Evolutionary conservation across 2,797 vertebrate genomes (phyloP), one percentile per base, ranked within the genome.

Genomic region (Myoxocephalus aenaeus): DNA sequence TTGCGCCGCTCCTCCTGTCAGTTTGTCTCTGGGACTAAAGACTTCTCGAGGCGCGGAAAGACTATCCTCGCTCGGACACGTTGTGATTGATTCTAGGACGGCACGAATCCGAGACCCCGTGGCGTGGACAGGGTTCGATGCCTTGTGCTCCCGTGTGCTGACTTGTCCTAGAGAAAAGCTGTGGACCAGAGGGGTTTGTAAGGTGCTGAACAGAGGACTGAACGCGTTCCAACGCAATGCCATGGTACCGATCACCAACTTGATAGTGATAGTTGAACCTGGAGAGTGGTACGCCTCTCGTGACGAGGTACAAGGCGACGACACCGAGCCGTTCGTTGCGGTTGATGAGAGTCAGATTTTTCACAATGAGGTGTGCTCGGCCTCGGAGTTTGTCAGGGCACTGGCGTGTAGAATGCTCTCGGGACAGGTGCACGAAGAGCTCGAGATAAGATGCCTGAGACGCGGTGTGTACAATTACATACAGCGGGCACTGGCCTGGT

Each of bases 171-270:
- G 1, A 0, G 79, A 72, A 64, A 68, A 2, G 20, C 9, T 38
- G 0, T 85, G 83, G 83, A 75, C 40, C n/a, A 75, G 75, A 58
- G 79, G 83, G 6, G 4, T 65, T 4, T 79, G 77, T 11, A 65
- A 59, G 3, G 77, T 79, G 7, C 5, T 1, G 2, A 85, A 85
- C 62, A 67, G 56, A 36, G 70, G 70, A 4, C n/a, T 74, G 13
- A 1, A 2, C 2, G 4, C 6, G 0, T 78, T 81, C 42, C 1
- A 7, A 34, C 50, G 12, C 0, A 10, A 69, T 0, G 17, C 69
- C 6, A 8, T 20, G 15, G 54, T n/a, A 0, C 74, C 78, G 0
- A 70, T 74, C 0, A 5, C 61, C 0, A 57, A 40, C 5, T 9
- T 77, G 59, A 80, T 84, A 1, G 40, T 40, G 4, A 65, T 84